A percentile compares a stretch with the other conserved stretches of the same genome.
These are phyloP conservation scores for Solenopsis invicta DNA, from an alignment of 1,140 invertebrate species.

Conservation along the genomic window DNA sequence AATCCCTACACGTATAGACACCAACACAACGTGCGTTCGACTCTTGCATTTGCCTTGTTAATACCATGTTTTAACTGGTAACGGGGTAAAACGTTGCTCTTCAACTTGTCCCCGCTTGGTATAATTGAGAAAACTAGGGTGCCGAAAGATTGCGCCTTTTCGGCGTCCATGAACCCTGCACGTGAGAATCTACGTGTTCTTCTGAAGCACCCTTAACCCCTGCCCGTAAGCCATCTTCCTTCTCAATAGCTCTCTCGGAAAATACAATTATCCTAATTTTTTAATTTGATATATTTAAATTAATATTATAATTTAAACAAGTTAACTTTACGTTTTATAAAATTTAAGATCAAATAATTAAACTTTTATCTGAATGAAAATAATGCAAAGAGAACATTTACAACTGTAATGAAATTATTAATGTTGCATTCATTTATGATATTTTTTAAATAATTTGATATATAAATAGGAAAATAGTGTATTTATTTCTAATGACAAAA, in stretches of 20 bases:
- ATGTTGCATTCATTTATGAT: neutral
- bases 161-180: conserved; percentile 43
- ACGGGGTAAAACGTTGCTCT: conserved; percentile 58
- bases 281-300: neutral
- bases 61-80: conserved; percentile 81
- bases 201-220: conserved; percentile 20
- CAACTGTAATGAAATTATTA: neutral
- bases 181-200: conserved; percentile 47
- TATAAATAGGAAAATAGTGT: neutral
- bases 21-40: conserved; percentile 66
- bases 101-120: conserved; percentile 56
- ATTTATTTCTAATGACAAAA: neutral
- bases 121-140: conserved; percentile 21
- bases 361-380: neutral
- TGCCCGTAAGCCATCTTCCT: neutral
- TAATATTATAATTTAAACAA: neutral
- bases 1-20: conserved; percentile 50
- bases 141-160: conserved; percentile 17
- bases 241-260: conserved; percentile 21
- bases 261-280: conserved; percentile 3
- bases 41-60: conserved; percentile 67
- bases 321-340: conserved; percentile 1
- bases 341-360: neutral
- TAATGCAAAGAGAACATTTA: neutral
- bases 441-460: neutral